Evolutionary conservation across 1,140 invertebrate species (phyloP).

Genomic region (Prorops nasuta): DNA sequence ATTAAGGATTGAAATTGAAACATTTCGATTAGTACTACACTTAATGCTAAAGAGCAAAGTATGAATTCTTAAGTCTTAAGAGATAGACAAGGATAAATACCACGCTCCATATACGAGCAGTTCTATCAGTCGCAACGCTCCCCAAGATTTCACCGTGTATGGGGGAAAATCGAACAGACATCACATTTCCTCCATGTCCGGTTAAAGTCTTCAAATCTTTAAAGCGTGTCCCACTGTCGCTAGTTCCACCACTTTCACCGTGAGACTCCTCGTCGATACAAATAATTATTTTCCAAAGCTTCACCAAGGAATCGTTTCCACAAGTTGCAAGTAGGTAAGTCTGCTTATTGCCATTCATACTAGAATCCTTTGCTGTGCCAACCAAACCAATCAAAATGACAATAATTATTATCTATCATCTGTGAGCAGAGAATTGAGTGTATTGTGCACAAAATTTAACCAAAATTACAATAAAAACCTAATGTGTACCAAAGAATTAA

Average conservation of each 20-base stretch:
- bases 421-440: too few species aligned
- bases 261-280: conserved; percentile 6
- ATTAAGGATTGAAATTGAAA: too few species aligned
- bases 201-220: conserved; percentile 36
- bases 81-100: too few species aligned
- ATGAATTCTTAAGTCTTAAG: too few species aligned
- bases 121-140: conserved; percentile 64
- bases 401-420: neutral
- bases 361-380: conserved; percentile 28
- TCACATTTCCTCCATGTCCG: conserved; percentile 62
- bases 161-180: conserved; percentile 61
- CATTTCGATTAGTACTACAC: neutral
- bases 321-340: conserved; percentile 65
- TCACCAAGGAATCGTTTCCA: conserved; percentile 71
- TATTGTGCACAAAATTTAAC: too few species aligned
- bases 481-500: too few species aligned
- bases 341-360: conserved; percentile 28
- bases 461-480: too few species aligned
- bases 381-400: neutral
- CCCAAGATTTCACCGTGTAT: conserved; percentile 59
- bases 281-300: conserved; percentile 67
- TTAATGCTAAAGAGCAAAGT: neutral
- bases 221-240: conserved; percentile 11
- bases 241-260: conserved; percentile 4
- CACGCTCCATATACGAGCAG: conserved; percentile 64